Evolutionary conservation across 2,888 invertebrate species (phyloP).

Genomic region (Andrena flavipes): DNA sequence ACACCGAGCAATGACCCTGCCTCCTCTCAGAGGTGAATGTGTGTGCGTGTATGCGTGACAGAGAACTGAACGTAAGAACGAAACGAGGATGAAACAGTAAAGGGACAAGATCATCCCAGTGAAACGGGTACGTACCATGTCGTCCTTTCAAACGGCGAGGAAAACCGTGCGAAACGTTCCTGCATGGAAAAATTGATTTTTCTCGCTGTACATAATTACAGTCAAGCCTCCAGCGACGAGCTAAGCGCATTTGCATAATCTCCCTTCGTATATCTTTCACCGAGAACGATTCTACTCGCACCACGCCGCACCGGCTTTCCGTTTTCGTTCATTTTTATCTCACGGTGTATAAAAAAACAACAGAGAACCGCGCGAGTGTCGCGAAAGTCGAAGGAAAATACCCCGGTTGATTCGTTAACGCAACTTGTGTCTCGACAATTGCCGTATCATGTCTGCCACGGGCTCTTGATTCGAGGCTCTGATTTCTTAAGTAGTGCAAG

Average conservation of each 20-base stretch:
- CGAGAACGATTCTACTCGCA: neutral
- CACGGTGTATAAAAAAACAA: neutral
- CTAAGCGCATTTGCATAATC: constrained; percentile 29
- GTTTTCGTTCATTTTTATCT: neutral
- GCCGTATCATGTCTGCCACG: neutral
- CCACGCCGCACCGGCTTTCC: neutral
- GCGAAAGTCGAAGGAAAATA: neutral
- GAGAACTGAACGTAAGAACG: neutral
- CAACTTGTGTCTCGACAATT: neutral
- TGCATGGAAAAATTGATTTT: constrained; percentile 41
- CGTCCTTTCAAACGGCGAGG: constrained; percentile 40
- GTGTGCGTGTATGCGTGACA: constrained; percentile 2
- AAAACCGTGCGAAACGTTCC: constrained; percentile 42
- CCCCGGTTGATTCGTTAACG: neutral
- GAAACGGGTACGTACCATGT: constrained; percentile 40
- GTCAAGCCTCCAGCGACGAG: constrained; percentile 5
- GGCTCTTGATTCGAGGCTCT: neutral
- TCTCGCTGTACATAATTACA: constrained; percentile 11
- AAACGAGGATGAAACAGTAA: neutral
- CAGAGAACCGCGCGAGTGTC: neutral
- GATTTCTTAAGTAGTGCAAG: neutral
- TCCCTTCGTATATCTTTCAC: constrained; percentile 11
- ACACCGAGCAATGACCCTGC: neutral
- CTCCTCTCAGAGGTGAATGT: neutral
- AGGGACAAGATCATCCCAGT: constrained; percentile 20